Percentiles rank a stretch among this genome's conserved stretches.
Evolutionary conservation across 2,888 invertebrate genomes (phyloP).

Genomic region (Andrena praecox): DNA sequence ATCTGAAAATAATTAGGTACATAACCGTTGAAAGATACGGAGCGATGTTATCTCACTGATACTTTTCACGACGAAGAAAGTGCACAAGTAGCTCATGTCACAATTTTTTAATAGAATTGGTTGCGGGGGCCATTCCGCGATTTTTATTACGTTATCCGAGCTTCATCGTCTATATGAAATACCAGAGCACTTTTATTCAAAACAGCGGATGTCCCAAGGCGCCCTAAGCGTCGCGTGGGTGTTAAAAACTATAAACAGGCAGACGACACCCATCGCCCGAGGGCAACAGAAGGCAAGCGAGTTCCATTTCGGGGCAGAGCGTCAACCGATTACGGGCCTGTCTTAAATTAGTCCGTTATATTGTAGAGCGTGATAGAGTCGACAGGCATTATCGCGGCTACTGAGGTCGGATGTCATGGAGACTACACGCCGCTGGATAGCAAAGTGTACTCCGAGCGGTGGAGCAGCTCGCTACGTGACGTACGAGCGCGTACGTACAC

Average conservation of each 20-base stretch:
- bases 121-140: too few species aligned
- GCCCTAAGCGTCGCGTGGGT: neutral
- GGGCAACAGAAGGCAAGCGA: neutral
- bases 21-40: too few species aligned
- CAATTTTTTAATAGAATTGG: too few species aligned
- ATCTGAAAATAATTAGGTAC: too few species aligned
- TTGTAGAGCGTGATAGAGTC: constrained; percentile 70
- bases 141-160: too few species aligned
- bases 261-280: neutral
- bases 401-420: constrained; percentile 76
- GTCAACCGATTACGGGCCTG: constrained; percentile 30
- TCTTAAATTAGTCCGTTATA: constrained; percentile 52
- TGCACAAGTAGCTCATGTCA: too few species aligned
- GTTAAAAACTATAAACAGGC: neutral
- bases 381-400: constrained; percentile 76
- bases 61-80: too few species aligned
- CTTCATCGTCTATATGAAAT: too few species aligned
- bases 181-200: too few species aligned
- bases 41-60: too few species aligned
- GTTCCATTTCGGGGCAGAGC: neutral
- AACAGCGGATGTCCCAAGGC: too few species aligned
- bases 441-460: constrained; percentile 51
- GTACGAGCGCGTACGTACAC: constrained; percentile 27
- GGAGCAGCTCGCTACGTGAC: constrained; percentile 50
- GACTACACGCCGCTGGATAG: constrained; percentile 66